Evolutionary conservation across 2,888 invertebrate genomes (phyloP).

Genomic region (Drosophila merina): DNA sequence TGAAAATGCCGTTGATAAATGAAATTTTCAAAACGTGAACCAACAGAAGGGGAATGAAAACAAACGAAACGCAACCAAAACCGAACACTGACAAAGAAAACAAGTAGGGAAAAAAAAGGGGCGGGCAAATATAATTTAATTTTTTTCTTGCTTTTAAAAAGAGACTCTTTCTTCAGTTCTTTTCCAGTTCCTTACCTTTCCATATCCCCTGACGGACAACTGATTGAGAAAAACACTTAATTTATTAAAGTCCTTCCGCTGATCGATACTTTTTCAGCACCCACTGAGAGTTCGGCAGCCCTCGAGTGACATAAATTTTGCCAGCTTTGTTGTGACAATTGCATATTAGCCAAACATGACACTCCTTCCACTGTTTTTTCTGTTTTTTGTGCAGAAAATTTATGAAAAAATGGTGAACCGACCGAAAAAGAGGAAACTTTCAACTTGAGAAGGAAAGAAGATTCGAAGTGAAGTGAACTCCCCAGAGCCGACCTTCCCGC

Average conservation of each 20-base stretch:
- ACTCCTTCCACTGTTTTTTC: constrained; percentile 9
- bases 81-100: constrained; percentile 20
- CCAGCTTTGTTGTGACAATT: constrained; percentile 33
- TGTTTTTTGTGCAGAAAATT: constrained; percentile 16
- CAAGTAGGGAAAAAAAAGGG: constrained; percentile 21
- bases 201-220: constrained; percentile 8
- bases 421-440: constrained; percentile 26
- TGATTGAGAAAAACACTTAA: constrained; percentile 22
- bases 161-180: constrained; percentile 8
- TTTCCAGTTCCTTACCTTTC: not conserved
- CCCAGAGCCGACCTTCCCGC: constrained; percentile 5
- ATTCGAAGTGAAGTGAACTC: constrained; percentile 41
- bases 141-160: constrained; percentile 29
- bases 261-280: constrained; percentile 27
- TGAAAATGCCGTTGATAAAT: constrained; percentile 70
- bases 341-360: constrained; percentile 32
- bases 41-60: constrained; percentile 57
- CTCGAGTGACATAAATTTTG: constrained; percentile 25
- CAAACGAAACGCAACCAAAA: constrained; percentile 41
- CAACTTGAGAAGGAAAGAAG: constrained; percentile 15
- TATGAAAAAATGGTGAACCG: constrained; percentile 21
- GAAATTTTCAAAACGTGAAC: constrained; percentile 72
- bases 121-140: constrained; percentile 34
- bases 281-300: not conserved
- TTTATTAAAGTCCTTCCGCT: constrained; percentile 24